Evolutionary conservation across 2,888 invertebrate genomes (phyloP).

Genomic region (Caenorhabditis wallacei): DNA sequence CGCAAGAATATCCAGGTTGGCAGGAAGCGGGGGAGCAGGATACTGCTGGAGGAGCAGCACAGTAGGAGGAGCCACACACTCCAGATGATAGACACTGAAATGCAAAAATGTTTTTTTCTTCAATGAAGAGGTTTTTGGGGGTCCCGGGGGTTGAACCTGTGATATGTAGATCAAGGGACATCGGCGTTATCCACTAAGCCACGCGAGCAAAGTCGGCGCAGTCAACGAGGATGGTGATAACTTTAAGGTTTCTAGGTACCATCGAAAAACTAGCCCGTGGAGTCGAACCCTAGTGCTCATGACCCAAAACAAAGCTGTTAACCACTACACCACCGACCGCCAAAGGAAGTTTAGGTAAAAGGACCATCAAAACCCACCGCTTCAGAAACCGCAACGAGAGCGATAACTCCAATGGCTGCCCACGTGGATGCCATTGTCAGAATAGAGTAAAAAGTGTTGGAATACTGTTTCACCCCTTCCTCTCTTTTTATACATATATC

Average conservation of each 20-base stretch:
- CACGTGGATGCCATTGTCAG: background rate
- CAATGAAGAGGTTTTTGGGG: background rate
- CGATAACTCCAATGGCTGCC: background rate
- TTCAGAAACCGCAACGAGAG: background rate
- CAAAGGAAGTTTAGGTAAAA: background rate
- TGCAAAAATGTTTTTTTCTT: background rate
- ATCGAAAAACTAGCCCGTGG: background rate
- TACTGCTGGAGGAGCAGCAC: constrained; percentile 71
- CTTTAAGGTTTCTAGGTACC: too few relatives aligned
- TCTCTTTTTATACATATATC: constrained; percentile 37
- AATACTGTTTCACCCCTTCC: constrained; percentile 9
- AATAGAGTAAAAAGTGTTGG: background rate
- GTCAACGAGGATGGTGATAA: background rate
- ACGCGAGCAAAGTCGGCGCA: background rate
- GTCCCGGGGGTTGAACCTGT: background rate
- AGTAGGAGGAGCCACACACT: constrained; percentile 77
- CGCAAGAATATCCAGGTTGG: constrained; percentile 81
- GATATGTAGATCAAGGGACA: too few relatives aligned
- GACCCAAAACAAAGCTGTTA: background rate
- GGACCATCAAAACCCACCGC: constrained; percentile 6
- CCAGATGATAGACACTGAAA: constrained; percentile 77
- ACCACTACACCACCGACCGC: background rate
- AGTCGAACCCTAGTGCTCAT: background rate
- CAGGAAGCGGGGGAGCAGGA: constrained; percentile 72
- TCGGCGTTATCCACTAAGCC: background rate